Percentiles rank a stretch among this genome's conserved stretches.
Evolutionary conservation across 2,888 invertebrate genomes (phyloP).

Genomic region (Drosophila rellima): DNA sequence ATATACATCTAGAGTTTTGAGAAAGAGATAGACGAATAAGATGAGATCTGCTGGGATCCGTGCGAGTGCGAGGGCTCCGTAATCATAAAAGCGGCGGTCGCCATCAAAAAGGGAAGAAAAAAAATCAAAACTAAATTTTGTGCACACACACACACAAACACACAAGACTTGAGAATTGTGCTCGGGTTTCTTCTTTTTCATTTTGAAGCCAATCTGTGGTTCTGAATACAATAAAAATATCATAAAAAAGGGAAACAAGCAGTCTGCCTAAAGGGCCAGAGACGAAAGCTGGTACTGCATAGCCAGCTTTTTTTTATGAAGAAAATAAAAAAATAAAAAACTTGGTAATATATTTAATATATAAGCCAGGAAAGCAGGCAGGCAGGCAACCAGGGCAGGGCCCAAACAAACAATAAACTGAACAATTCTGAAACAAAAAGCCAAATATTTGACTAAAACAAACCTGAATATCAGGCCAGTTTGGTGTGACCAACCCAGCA

Average conservation of each 20-base stretch:
- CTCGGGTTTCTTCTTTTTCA: conserved; percentile 55
- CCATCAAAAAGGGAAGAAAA: conserved; percentile 17
- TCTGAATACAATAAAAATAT: conserved; percentile 75
- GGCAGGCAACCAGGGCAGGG: conserved; percentile 15
- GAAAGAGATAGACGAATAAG: conserved; percentile 66
- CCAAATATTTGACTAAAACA: conserved; percentile 66
- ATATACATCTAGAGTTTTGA: conserved; percentile 69
- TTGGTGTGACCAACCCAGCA: conserved; percentile 18
- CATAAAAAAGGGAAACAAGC: conserved; percentile 48
- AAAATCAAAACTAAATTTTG: conserved; percentile 62
- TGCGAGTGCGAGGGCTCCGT: conserved; percentile 63
- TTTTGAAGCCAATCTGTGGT: conserved; percentile 78
- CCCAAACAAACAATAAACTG: conserved; percentile 48
- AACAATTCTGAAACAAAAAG: conserved; percentile 61
- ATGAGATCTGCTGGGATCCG: conserved; percentile 26
- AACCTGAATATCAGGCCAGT: conserved; percentile 42
- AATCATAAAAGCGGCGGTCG: conserved; percentile 72
- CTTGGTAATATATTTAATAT: conserved; percentile 54
- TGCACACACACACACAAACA: conserved; percentile 39
- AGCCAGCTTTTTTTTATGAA: conserved; percentile 56
- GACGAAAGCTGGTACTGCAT: conserved; percentile 8
- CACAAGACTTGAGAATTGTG: conserved; percentile 28
- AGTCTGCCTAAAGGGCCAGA: conserved; percentile 43
- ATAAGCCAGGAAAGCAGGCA: conserved; percentile 22
- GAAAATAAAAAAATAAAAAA: conserved; percentile 62